These are phyloP conservation scores for Drosophila ercepeae DNA, from an alignment of 1,140 invertebrate genomes.

Conservation along the genomic window DNA sequence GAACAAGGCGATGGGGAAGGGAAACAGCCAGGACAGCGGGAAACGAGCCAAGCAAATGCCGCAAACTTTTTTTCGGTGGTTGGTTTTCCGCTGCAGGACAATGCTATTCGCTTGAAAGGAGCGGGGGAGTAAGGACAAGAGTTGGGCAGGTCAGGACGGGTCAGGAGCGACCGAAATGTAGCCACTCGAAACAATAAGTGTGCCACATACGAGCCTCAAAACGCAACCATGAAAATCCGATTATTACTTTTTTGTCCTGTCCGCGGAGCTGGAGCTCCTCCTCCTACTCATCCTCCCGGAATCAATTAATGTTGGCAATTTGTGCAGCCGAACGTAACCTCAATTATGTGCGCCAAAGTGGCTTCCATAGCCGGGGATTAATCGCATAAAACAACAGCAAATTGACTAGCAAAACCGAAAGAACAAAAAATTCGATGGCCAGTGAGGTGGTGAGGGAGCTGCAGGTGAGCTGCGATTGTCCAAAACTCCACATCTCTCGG, in stretches of 20 bases:
- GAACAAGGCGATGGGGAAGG: conserved; percentile 22
- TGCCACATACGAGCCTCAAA: conserved; percentile 56
- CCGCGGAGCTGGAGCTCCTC: not conserved
- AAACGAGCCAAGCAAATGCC: conserved; percentile 62
- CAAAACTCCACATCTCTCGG: conserved; percentile 33
- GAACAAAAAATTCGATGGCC: conserved; percentile 38
- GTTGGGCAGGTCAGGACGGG: conserved; percentile 58
- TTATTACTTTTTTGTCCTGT: conserved; percentile 57
- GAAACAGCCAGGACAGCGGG: not conserved
- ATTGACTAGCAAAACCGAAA: conserved; percentile 49
- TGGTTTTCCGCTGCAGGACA: conserved; percentile 45
- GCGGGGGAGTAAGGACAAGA: conserved; percentile 11
- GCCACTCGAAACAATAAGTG: conserved; percentile 61
- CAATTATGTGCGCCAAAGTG: conserved; percentile 81
- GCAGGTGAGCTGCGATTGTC: conserved; percentile 26
- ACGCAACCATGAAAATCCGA: conserved; percentile 73
- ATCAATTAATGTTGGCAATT: conserved; percentile 81
- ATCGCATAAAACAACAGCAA: conserved; percentile 75
- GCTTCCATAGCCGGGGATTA: conserved; percentile 65
- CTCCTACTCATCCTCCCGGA: conserved; percentile 26
- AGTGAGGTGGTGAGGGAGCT: not conserved
- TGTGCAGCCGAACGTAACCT: conserved; percentile 78
- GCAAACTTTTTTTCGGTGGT: conserved; percentile 54
- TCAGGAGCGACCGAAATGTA: conserved; percentile 32
- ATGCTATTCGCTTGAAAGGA: conserved; percentile 1